Conservation (phyloP, 2,113 vertebrate species). For the Leucopternis melanops region DNA sequence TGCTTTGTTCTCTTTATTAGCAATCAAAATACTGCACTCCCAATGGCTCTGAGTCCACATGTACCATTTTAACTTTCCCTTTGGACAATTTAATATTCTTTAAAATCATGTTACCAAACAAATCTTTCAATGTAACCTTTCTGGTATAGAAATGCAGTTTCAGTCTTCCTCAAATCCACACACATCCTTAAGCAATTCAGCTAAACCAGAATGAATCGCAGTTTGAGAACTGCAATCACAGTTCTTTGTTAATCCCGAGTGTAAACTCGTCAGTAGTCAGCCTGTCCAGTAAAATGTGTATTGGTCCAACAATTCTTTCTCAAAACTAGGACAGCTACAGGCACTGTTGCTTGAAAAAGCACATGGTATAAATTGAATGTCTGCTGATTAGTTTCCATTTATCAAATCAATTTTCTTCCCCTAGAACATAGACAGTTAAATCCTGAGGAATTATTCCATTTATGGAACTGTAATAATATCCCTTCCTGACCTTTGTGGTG, state of each 20-base stretch:
- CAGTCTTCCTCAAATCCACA: neutral
- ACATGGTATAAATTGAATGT: neutral
- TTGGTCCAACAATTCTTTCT: neutral
- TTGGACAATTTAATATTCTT: neutral
- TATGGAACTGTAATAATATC: neutral
- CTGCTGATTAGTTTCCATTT: neutral
- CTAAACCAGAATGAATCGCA: neutral
- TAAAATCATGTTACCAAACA: neutral
- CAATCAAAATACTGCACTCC: neutral
- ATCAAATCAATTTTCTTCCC: neutral
- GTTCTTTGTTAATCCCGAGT: neutral
- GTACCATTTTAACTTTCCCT: neutral
- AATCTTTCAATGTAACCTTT: neutral
- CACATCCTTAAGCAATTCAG: neutral
- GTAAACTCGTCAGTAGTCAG: neutral
- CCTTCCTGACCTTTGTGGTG: neutral
- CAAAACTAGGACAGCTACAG: neutral
- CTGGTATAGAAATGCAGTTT: neutral
- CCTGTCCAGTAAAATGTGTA: neutral
- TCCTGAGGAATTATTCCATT: neutral
- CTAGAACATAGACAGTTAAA: conserved; percentile 20
- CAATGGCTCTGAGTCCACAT: neutral
- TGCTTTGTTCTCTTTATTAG: neutral
- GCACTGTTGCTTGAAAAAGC: neutral
- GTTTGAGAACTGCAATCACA: neutral